Evolutionary conservation across 2,888 invertebrate species (phyloP), one percentile per base, ranked within the genome.

Genomic region (Phymatocera aterrima): DNA sequence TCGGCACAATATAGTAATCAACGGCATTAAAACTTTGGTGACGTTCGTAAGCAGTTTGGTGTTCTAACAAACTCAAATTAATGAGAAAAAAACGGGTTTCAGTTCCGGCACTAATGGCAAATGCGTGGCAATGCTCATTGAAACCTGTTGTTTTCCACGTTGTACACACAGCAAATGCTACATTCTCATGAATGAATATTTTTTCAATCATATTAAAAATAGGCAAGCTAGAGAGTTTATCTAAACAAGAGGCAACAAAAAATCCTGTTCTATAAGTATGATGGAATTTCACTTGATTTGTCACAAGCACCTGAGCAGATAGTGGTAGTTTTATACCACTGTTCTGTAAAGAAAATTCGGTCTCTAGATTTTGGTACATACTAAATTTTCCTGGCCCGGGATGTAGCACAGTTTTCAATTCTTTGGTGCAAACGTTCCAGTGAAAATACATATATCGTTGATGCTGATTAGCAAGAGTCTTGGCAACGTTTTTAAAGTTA

Each of bases 381-480:
- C 15, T 48, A 1, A 48, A 70, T 70, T 70, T 70, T 3, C 70
- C 48, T 1, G 48, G 28, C 28, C 70, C 70, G 15, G 70, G 70
- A 48, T 15, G 31, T 70, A 70, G 48, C 48, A 48, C 48, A n/a
- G n/a, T 70, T 0, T 31, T 70, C n/a, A 28, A 70, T 46, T 70
- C 70, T 46, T 48, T 70, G 6, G 70, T 31, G 48, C 70, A 70
- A 0, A 70, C n/a, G n/a, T 70, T 70, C 48, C 70, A 70, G 10
- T 70, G 70, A 0, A 51, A 48, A 51, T 75, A 51, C 12, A 80
- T 79, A 31, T 43, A 78, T 15, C 48, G 77, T 34, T 80, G 77
- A 24, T 79, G 78, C 31, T 81, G 77, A 24, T 79, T 77, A 1
- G 81, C 61, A 34, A 79, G 60, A 46, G 78, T 78, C 68, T 81